Evolutionary conservation across 2,797 vertebrate genomes (phyloP).

Genomic region (Sciurus carolinensis): DNA sequence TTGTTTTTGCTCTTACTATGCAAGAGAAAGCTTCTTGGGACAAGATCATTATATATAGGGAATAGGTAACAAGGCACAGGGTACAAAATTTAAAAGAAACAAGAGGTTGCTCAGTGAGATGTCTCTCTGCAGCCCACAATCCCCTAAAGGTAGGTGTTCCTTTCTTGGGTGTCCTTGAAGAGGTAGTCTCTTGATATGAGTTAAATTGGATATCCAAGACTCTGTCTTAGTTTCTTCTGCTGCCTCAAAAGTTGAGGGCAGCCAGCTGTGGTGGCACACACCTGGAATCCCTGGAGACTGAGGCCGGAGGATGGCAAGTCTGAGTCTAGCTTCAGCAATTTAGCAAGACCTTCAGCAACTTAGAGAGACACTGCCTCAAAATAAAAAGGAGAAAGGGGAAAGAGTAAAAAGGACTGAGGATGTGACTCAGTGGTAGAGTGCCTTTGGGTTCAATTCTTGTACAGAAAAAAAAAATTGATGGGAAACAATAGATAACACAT

Average conservation of each 20-base stretch:
- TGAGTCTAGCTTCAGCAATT: too few relatives aligned
- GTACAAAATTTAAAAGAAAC: neutral
- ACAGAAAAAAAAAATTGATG: too few relatives aligned
- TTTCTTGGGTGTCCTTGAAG: neutral
- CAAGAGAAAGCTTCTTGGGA: neutral
- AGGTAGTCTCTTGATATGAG: constrained; percentile 16
- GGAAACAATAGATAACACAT: neutral
- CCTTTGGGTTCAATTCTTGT: too few relatives aligned
- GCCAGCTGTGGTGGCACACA: too few relatives aligned
- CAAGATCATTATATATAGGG: neutral
- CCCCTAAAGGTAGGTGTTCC: neutral
- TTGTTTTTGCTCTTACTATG: constrained; percentile 27
- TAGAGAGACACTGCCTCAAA: too few relatives aligned
- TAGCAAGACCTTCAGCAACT: too few relatives aligned
- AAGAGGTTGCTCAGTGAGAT: neutral
- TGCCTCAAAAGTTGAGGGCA: neutral
- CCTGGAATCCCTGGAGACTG: too few relatives aligned
- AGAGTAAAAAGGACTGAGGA: too few relatives aligned
- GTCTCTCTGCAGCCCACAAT: neutral
- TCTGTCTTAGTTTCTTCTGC: constrained; percentile 13
- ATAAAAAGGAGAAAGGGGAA: too few relatives aligned
- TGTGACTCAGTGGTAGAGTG: too few relatives aligned
- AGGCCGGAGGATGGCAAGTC: too few relatives aligned
- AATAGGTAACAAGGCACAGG: neutral
- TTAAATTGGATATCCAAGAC: neutral